Conservation (phyloP, 1,140 invertebrate genomes). For the Bombus ignitus region DNA sequence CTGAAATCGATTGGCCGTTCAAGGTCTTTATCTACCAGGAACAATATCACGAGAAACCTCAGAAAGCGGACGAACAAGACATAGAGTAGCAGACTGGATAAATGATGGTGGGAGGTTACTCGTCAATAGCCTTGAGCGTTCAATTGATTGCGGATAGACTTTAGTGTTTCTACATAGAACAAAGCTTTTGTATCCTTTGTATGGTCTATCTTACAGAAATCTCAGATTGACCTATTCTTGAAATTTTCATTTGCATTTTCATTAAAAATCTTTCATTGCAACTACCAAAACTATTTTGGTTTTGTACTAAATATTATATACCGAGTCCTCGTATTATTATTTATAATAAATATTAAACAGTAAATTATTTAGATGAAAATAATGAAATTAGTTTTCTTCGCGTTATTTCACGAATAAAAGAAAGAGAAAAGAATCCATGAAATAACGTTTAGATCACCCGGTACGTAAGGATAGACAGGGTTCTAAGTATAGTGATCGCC, state of each 20-base stretch:
- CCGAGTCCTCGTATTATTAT: too few relatives aligned
- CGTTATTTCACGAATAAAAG: background rate
- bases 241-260: too few relatives aligned
- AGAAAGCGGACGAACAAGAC: background rate
- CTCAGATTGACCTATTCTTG: too few relatives aligned
- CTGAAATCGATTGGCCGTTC: background rate
- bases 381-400: background rate
- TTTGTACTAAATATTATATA: too few relatives aligned
- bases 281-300: too few relatives aligned
- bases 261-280: too few relatives aligned
- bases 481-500: slow-evolving; percentile 71
- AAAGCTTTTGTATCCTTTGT: background rate
- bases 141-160: slow-evolving; percentile 13
- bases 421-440: background rate
- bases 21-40: background rate
- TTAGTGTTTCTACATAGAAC: background rate
- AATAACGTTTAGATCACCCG: slow-evolving; percentile 59
- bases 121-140: slow-evolving; percentile 18
- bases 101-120: background rate
- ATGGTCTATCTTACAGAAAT: background rate
- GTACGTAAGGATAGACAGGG: slow-evolving; percentile 64
- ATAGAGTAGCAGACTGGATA: background rate
- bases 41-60: background rate
- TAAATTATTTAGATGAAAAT: too few relatives aligned
- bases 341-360: background rate